Conservation (phyloP, 2,113 vertebrate species). For the Falco punctatus region DNA sequence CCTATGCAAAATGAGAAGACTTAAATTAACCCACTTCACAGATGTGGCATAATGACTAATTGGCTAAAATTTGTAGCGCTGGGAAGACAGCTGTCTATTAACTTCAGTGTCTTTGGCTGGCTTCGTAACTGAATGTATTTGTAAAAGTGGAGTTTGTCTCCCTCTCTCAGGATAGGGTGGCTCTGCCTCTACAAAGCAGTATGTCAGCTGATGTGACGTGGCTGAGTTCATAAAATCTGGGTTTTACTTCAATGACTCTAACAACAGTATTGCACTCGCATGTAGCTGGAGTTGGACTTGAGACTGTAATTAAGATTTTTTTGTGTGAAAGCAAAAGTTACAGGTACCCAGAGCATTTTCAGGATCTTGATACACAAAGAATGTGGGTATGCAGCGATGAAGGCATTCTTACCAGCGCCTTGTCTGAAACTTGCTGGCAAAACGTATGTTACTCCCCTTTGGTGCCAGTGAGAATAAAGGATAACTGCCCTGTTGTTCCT, state of each 20-base stretch:
- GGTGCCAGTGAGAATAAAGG: neutral
- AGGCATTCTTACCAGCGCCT: fast-evolving
- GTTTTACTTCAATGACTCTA: neutral
- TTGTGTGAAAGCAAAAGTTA: neutral
- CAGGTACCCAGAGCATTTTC: neutral
- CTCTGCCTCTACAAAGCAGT: neutral
- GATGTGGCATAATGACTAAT: slow-evolving; percentile 40
- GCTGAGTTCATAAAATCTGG: neutral
- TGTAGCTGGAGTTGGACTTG: neutral
- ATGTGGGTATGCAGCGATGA: fast-evolving
- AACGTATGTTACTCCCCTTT: neutral
- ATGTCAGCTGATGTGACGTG: neutral
- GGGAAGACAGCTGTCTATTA: neutral
- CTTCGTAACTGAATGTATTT: neutral
- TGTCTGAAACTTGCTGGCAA: neutral
- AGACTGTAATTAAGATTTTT: neutral
- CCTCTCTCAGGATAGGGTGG: neutral
- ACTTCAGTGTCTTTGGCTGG: neutral
- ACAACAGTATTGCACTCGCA: fast-evolving
- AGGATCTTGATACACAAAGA: neutral
- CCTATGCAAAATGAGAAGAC: slow-evolving; percentile 30
- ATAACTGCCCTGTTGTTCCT: neutral
- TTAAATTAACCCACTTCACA: slow-evolving; percentile 13
- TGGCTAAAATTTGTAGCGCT: slow-evolving; percentile 20
- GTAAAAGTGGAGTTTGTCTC: neutral